Percentiles rank a stretch among this genome's conserved stretches.
phyloP scores from a whole-genome alignment of 2,888 invertebrate species.

The Drosophila trichaetosa region DNA sequence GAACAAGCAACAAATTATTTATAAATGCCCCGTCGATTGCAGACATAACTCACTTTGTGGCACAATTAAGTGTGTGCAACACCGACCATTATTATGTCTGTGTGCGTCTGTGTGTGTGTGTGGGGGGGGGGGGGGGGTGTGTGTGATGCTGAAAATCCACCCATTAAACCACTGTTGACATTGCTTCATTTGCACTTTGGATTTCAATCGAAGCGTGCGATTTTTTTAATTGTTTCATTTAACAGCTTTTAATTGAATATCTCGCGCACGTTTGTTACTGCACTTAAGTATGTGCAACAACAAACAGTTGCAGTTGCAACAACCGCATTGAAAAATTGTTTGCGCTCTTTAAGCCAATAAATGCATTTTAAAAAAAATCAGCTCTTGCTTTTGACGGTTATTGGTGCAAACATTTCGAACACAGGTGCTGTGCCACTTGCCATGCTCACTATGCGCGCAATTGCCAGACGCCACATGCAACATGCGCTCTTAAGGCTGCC shows the following conservation, averaged over 20 bases:
- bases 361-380: conserved; percentile 42
- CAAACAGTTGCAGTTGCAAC: conserved; percentile 18
- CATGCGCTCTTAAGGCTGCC: background rate
- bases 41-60: conserved; percentile 71
- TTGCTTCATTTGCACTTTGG: conserved; percentile 66
- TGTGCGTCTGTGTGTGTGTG: background rate
- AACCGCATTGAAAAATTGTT: conserved; percentile 63
- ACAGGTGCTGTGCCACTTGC: conserved; percentile 16
- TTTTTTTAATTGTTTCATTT: conserved; percentile 73
- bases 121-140: background rate
- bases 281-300: conserved; percentile 23
- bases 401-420: conserved; percentile 15
- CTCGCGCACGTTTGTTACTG: conserved; percentile 59
- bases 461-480: conserved; percentile 16
- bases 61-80: conserved; percentile 63
- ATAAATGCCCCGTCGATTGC: conserved; percentile 51
- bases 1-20: conserved; percentile 11
- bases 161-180: conserved; percentile 54
- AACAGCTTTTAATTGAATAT: conserved; percentile 76
- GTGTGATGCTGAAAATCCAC: conserved; percentile 6
- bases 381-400: background rate
- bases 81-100: conserved; percentile 14
- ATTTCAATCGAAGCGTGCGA: conserved; percentile 10
- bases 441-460: conserved; percentile 25
- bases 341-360: conserved; percentile 70